Base-by-base conservation (phyloP, 2,797 vertebrate genomes). In the Coendou prehensilis region DNA sequence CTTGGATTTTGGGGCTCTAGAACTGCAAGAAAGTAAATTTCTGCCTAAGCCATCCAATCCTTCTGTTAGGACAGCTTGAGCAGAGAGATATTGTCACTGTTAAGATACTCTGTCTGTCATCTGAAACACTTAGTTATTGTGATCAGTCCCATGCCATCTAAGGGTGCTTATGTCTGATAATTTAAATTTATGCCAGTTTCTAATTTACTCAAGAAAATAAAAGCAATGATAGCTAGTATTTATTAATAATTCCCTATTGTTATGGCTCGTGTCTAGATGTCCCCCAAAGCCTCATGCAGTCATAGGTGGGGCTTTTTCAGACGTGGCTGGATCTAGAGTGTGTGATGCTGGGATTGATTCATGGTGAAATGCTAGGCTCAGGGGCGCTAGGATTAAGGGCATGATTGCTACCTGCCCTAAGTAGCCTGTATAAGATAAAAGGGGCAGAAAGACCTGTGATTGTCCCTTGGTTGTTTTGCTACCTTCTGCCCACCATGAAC, bases 181-280 rank as follows among this genome's bases (percentile, higher is more conserved):
- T 23, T 67, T 33, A 33, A 1, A 26, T 76, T 79, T 54, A 63
- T 2, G 23, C 26, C 0, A 59, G 26, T 59, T 96, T 91, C 59
- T 81, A 78, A 71, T 71, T 83, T 56, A 5, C 50, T 86, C n/a
- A 92, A 88, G 41, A 61, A 47, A 92, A 85, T 78, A 26, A 15
- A 78, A 75, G 57, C 37, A 71, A 71, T 84, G 15, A 57, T 28
- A 57, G 45, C 4, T 33, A 33, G 11, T 23, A 14, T 37, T 69
- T 56, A 13, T 7, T 37, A 22, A 59, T 63, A 33, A 7, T 52
- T 22, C 59, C 23, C 28, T 85, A 6, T 17, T 33, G 30, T n/a
- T 67, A 64, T 14, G 63, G 5, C 15, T 67, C n/a, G 64, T 17
- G 33, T 67, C 33, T n/a, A 67, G 33, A 17, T n/a, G 33, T 67